These are phyloP conservation scores for Metalampra italica DNA, from an alignment of 2,888 invertebrate species.

Conservation along the genomic window DNA sequence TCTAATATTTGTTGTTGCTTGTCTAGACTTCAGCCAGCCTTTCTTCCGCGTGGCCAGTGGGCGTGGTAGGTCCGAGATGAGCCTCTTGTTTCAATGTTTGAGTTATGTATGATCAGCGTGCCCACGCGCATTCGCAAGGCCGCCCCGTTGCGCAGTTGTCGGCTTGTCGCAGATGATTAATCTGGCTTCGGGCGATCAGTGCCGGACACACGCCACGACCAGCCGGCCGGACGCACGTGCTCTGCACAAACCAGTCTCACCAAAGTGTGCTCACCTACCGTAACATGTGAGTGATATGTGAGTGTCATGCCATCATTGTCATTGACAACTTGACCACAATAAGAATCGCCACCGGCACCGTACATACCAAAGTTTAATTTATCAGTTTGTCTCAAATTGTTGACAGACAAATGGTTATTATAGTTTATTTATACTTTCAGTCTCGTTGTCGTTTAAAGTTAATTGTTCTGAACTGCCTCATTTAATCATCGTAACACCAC, in stretches of 20 bases:
- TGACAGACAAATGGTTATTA: too few relatives aligned
- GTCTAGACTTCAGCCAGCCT: conserved; percentile 1
- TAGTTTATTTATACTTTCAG: too few relatives aligned
- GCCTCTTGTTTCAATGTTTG: conserved; percentile 36
- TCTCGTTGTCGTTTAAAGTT: too few relatives aligned
- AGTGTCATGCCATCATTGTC: background rate
- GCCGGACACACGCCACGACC: conserved; percentile 61
- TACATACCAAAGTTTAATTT: too few relatives aligned
- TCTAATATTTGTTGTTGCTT: background rate
- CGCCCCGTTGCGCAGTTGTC: conserved; percentile 56
- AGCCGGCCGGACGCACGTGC: conserved; percentile 41
- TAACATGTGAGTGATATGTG: background rate
- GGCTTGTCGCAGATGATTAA: conserved; percentile 69
- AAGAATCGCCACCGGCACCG: too few relatives aligned
- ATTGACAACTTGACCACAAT: background rate
- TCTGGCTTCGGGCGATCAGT: conserved; percentile 56
- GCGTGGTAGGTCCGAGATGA: conserved; percentile 45
- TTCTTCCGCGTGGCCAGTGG: conserved; percentile 28
- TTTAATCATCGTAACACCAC: too few relatives aligned
- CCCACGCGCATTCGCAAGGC: conserved; percentile 69
- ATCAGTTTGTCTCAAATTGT: too few relatives aligned
- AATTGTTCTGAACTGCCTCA: too few relatives aligned
- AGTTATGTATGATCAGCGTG: conserved; percentile 50
- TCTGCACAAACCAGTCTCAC: background rate
- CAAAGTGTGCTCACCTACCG: background rate